Evolutionary conservation across 2,888 invertebrate genomes (phyloP), one percentile per base, ranked within the genome.

Genomic region (Coelogynopora nodosa): DNA sequence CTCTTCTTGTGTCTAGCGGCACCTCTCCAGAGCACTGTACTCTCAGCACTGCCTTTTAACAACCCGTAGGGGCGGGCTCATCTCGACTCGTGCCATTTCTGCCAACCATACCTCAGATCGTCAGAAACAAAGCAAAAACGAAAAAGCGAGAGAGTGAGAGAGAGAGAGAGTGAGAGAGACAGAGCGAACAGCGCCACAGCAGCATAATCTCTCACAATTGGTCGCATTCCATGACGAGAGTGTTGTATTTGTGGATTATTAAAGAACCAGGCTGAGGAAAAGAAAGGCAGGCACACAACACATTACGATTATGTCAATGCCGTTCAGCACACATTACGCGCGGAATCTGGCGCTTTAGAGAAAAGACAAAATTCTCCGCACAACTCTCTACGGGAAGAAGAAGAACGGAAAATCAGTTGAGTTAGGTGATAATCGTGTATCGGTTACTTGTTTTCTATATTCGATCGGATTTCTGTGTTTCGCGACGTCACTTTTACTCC

Each of bases 131-230:
- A 49, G 49, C n/a, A n/a, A n/a, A n/a, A n/a, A n/a, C n/a, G n/a
- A n/a, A n/a, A n/a, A n/a, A n/a, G n/a, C n/a, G n/a, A n/a, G n/a
- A n/a, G n/a, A n/a, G 18, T 49, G 49, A 49, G 49, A 10, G 49
- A 49, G 49, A 49, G 49, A 49, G 49, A 49, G 49, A 49, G 18
- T 5, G 5, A 10, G 18, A 49, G 18, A 49, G 5, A 10, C 49
- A 10, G 49, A 49, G 49, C 5, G 5, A 49, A 49, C 23, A 74
- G 74, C 74, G 74, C 27, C 74, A 74, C 2, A n/a, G 74, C 74
- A 74, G 74, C 74, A 74, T 74, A 74, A 74, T 74, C 74, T 74
- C 74, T 23, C 74, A 74, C 74, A 74, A 74, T 74, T 74, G 74
- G 74, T 74, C 74, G 74, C 74, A 74, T 74, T 74, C 74, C 74